Conservation (phyloP, 1,140 invertebrate species). For the Brachionus rotundiformis region DNA sequence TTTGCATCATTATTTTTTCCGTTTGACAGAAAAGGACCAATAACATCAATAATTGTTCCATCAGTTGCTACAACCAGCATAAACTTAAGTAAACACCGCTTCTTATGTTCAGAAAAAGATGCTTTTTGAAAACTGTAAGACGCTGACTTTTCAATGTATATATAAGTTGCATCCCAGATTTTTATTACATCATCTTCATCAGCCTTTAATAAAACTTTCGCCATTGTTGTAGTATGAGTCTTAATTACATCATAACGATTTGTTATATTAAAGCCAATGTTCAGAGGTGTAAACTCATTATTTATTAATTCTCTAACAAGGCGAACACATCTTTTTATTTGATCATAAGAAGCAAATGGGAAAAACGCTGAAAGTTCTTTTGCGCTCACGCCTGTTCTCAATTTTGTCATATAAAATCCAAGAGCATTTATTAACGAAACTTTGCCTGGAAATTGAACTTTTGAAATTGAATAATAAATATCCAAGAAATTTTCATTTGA, state of each 20-base stretch:
- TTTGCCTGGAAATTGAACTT: no score
- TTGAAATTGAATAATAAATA: no score
- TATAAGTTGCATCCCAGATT: neutral
- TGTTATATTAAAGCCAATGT: neutral
- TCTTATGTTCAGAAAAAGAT: conserved; percentile 1
- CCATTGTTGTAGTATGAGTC: neutral
- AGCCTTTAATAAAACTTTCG: neutral
- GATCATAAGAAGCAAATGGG: neutral
- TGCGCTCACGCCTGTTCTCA: neutral
- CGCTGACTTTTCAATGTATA: conserved; percentile 17
- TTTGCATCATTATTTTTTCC: neutral
- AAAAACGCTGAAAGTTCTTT: neutral
- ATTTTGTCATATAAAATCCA: neutral
- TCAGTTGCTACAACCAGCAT: neutral
- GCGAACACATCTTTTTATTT: conserved; percentile 14
- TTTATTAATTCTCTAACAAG: neutral
- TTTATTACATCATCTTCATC: neutral
- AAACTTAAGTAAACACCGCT: neutral
- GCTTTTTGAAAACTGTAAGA: neutral
- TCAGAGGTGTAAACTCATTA: neutral
- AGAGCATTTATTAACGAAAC: neutral
- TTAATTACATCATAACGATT: neutral
- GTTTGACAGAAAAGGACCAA: neutral
- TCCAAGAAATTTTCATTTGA: neutral
- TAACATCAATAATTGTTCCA: neutral